phyloP scores from a whole-genome alignment of 2,797 vertebrate species.

The Sebastolobus altivelis region DNA sequence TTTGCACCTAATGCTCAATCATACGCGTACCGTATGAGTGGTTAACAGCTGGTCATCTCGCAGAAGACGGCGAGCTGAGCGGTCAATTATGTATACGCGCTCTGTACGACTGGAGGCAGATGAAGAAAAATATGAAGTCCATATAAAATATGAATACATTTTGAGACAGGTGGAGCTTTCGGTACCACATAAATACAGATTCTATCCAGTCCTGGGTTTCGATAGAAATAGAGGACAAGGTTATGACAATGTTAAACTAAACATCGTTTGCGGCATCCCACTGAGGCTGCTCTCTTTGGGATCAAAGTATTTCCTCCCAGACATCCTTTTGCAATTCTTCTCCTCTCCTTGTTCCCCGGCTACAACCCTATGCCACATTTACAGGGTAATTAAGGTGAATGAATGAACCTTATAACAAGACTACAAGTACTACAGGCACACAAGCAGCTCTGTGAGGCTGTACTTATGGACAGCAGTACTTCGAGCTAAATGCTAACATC shows the following conservation, averaged over 20 bases:
- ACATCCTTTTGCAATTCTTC: background rate
- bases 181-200: background rate
- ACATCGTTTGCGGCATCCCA: background rate
- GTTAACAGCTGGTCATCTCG: conserved; percentile 1
- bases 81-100: conserved; percentile 42
- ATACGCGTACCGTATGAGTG: background rate
- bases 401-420: background rate
- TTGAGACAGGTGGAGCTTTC: conserved; percentile 26
- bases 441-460: background rate
- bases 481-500: too few species aligned
- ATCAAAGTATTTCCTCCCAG: background rate
- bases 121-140: background rate
- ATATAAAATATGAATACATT: conserved; percentile 47
- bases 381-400: background rate
- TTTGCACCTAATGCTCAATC: background rate
- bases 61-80: background rate
- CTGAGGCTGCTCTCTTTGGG: background rate
- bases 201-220: background rate
- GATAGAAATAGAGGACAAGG: background rate
- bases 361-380: background rate
- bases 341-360: background rate
- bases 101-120: conserved; percentile 21
- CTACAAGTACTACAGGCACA: too few species aligned
- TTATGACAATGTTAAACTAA: background rate
- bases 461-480: too few species aligned